These are phyloP conservation scores for Sinocyclocheilus maitianheensis DNA, from an alignment of 2,113 vertebrate genomes.

Conservation along the genomic window DNA sequence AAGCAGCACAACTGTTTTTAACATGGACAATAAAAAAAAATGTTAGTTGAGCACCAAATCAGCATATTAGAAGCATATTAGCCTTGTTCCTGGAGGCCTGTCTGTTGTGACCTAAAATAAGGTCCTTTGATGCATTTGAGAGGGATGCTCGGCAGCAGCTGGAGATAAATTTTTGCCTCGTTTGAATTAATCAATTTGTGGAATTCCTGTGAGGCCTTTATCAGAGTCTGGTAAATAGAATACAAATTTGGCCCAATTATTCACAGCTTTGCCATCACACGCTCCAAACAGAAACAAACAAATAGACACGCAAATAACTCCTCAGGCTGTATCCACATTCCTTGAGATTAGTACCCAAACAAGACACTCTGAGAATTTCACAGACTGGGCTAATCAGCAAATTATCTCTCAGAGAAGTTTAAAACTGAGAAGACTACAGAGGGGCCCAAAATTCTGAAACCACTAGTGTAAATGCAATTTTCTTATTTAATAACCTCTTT, in stretches of 20 bases:
- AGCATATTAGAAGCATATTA: background rate
- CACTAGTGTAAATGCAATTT: background rate
- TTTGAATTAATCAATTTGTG: constrained; percentile 61
- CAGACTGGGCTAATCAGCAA: constrained; percentile 6
- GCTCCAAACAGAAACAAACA: constrained; percentile 51
- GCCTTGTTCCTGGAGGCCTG: background rate
- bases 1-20: background rate
- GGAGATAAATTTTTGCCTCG: constrained; percentile 54
- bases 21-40: too few relatives aligned
- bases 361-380: constrained; percentile 8
- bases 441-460: background rate
- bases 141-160: constrained; percentile 49
- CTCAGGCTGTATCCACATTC: background rate
- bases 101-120: constrained; percentile 42
- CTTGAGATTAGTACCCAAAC: constrained; percentile 24
- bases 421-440: background rate
- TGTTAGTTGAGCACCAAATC: background rate
- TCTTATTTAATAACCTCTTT: background rate
- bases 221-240: constrained; percentile 62
- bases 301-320: constrained; percentile 44
- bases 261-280: constrained; percentile 35
- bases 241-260: constrained; percentile 63
- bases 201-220: constrained; percentile 58
- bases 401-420: background rate
- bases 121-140: constrained; percentile 36